Evolutionary conservation across 2,113 vertebrate genomes (phyloP).

Genomic region (Psammodynastes pulverulentus): DNA sequence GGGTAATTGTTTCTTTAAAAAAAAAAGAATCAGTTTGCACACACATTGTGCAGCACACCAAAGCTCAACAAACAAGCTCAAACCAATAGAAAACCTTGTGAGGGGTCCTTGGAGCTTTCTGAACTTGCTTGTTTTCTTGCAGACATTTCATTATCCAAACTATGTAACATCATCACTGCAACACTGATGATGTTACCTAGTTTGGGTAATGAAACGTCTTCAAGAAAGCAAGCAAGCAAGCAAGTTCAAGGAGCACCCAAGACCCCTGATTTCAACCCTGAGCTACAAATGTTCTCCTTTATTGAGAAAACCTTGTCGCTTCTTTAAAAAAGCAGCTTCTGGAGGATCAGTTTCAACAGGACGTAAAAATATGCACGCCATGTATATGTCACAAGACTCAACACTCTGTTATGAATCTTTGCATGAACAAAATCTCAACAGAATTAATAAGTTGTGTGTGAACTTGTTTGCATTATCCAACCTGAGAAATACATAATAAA

Average conservation of each 20-base stretch:
- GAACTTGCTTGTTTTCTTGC: not conserved
- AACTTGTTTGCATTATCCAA: not conserved
- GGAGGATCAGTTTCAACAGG: not conserved
- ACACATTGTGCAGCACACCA: not conserved
- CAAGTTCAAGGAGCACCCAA: not conserved
- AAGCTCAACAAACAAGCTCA: not conserved
- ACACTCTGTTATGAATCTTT: not conserved
- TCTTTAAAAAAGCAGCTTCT: not conserved
- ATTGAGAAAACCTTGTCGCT: not conserved
- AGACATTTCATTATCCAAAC: not conserved
- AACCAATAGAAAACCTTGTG: not conserved
- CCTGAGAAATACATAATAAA: not conserved
- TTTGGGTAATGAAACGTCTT: not conserved
- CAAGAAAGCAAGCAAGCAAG: not conserved
- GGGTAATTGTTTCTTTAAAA: not conserved
- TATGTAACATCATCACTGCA: not conserved
- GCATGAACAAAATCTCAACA: not conserved
- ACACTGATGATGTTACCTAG: not conserved
- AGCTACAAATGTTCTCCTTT: not conserved
- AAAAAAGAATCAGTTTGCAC: not conserved
- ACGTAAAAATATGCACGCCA: not conserved
- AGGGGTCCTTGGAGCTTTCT: not conserved
- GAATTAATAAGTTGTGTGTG: not conserved
- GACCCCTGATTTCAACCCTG: not conserved
- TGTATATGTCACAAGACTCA: not conserved